Percentiles rank a stretch among this genome's conserved stretches.
These are phyloP conservation scores for Arnoldichthys spilopterus DNA, from an alignment of 2,797 vertebrate species.

Conservation along the genomic window DNA sequence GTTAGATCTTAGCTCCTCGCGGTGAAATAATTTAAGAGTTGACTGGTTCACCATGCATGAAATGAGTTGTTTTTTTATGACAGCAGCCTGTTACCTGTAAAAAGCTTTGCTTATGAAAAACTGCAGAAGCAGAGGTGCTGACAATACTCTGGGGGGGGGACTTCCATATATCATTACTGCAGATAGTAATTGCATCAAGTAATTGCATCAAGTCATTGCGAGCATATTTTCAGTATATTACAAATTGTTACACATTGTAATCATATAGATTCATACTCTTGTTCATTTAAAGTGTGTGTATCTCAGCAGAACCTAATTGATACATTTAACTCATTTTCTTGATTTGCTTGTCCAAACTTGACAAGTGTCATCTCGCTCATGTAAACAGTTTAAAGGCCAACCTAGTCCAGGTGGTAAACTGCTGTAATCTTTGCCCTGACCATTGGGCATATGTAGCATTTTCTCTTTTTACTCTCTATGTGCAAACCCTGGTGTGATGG, in stretches of 20 bases:
- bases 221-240: not conserved
- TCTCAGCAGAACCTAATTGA: not conserved
- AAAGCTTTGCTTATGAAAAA: constrained; percentile 3
- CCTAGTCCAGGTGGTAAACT: constrained; percentile 20
- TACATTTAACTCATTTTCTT: not conserved
- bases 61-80: constrained; percentile 40
- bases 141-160: not conserved
- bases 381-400: constrained; percentile 25
- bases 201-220: not conserved
- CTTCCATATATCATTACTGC: not conserved
- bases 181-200: not conserved
- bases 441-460: constrained; percentile 13
- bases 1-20: constrained; percentile 16
- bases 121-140: not conserved
- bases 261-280: not conserved
- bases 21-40: constrained; percentile 34
- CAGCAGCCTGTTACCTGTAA: constrained; percentile 32
- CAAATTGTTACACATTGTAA: not conserved
- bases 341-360: constrained; percentile 22
- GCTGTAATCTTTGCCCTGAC: constrained; percentile 22
- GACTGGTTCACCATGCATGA: constrained; percentile 38
- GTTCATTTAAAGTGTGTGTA: not conserved
- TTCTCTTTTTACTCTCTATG: not conserved
- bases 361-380: constrained; percentile 23
- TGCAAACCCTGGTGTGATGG: constrained; percentile 7